Conservation (phyloP, 2,888 invertebrate species). For the Panzeria rudis region DNA sequence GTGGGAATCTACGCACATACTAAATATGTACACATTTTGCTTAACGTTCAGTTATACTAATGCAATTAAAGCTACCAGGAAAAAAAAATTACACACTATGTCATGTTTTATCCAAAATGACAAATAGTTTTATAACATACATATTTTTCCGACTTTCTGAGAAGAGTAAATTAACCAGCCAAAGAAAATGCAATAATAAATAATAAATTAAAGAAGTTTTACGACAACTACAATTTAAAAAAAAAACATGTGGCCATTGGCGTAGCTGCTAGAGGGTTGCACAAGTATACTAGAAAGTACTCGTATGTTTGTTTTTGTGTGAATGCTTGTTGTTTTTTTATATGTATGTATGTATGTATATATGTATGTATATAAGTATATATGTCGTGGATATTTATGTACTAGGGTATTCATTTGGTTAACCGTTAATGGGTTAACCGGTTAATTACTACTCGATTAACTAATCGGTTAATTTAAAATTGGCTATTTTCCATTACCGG, state of each 20-base stretch:
- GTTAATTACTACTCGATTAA: no score
- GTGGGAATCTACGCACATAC: not conserved
- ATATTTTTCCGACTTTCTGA: slow-evolving; percentile 4
- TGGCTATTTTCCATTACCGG: no score
- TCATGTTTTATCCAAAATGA: slow-evolving; percentile 34
- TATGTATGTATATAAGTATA: no score
- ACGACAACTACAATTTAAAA: not conserved
- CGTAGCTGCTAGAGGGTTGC: no score
- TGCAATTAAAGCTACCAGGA: not conserved
- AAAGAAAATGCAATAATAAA: slow-evolving; percentile 11
- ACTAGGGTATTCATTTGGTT: no score
- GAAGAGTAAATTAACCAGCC: slow-evolving; percentile 45
- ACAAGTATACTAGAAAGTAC: no score
- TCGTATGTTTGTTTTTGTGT: no score
- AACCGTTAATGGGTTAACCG: no score
- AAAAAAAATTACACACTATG: not conserved
- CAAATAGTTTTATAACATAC: slow-evolving; percentile 42
- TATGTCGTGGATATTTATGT: no score
- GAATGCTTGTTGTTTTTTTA: no score
- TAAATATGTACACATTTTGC: not conserved
- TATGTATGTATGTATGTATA: no score
- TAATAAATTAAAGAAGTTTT: not conserved
- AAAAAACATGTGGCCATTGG: not conserved
- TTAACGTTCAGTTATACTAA: not conserved
- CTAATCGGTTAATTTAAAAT: no score